These are phyloP conservation scores for Drosophila gaucha DNA, from an alignment of 2,888 invertebrate genomes.

Conservation along the genomic window DNA sequence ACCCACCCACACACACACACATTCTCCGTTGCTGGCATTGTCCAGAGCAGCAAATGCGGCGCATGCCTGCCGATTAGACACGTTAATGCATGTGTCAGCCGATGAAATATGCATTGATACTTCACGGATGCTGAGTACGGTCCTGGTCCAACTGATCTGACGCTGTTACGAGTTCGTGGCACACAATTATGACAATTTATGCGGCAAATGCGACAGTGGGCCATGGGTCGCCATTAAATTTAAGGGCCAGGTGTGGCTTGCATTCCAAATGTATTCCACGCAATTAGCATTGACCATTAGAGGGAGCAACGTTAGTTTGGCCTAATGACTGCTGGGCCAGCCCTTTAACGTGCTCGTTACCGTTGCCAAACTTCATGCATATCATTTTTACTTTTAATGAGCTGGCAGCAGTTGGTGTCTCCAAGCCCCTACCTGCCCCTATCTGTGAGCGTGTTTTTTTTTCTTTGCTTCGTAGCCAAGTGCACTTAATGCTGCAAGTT, in stretches of 20 bases:
- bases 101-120: constrained; percentile 78
- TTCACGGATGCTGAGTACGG: constrained; percentile 22
- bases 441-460: background rate
- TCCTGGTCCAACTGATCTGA: constrained; percentile 21
- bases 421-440: background rate
- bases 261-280: constrained; percentile 65
- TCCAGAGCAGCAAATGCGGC: constrained; percentile 33
- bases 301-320: constrained; percentile 41
- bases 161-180: constrained; percentile 16
- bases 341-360: constrained; percentile 62
- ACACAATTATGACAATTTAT: constrained; percentile 75
- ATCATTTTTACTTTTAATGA: constrained; percentile 77
- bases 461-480: constrained; percentile 44
- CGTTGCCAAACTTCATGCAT: constrained; percentile 71
- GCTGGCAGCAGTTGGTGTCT: constrained; percentile 57
- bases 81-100: constrained; percentile 78
- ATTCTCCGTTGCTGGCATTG: constrained; percentile 3
- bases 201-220: constrained; percentile 43
- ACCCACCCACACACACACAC: background rate
- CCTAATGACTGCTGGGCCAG: constrained; percentile 65
- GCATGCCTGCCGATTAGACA: constrained; percentile 66
- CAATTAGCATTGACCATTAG: constrained; percentile 78
- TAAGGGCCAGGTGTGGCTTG: constrained; percentile 11
- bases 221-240: background rate
- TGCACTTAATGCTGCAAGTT: constrained; percentile 77